Conservation (phyloP, 1,140 invertebrate species). For the Aporrectodea caliginosa region DNA sequence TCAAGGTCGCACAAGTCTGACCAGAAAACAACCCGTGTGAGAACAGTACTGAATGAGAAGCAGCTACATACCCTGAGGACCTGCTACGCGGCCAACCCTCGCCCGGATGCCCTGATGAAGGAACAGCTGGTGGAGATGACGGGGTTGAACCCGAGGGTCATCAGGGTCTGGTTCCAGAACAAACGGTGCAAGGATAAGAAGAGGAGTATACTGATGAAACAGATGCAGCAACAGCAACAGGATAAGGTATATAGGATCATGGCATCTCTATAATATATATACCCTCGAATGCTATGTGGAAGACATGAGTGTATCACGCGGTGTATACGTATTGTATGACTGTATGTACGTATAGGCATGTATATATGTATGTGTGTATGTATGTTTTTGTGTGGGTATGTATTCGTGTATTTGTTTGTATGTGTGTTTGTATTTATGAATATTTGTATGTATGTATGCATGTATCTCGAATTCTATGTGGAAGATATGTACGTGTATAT, state of each 20-base stretch:
- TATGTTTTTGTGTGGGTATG: too few relatives aligned
- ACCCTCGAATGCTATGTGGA: too few relatives aligned
- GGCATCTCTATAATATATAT: too few relatives aligned
- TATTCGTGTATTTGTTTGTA: background rate
- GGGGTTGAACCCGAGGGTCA: constrained; percentile 86
- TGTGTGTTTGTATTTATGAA: too few relatives aligned
- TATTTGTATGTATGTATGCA: too few relatives aligned
- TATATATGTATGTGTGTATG: too few relatives aligned
- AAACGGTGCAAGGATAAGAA: constrained; percentile 99
- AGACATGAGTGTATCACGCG: too few relatives aligned
- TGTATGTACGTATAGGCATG: too few relatives aligned
- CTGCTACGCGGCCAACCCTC: constrained; percentile 92
- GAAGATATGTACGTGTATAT: too few relatives aligned
- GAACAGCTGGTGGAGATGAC: constrained; percentile 99
- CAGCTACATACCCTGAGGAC: constrained; percentile 85
- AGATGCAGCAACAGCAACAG: constrained; percentile 85
- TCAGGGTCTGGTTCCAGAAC: constrained; percentile 94
- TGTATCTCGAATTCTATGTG: too few relatives aligned
- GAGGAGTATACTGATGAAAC: constrained; percentile 90
- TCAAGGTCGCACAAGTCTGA: background rate
- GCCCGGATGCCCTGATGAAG: constrained; percentile 98
- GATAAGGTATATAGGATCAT: background rate
- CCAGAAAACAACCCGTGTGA: constrained; percentile 65
- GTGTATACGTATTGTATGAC: too few relatives aligned
- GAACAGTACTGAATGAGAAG: constrained; percentile 97